phyloP scores from a whole-genome alignment of 2,113 vertebrate genomes.

The Ginglymostoma cirratum region DNA sequence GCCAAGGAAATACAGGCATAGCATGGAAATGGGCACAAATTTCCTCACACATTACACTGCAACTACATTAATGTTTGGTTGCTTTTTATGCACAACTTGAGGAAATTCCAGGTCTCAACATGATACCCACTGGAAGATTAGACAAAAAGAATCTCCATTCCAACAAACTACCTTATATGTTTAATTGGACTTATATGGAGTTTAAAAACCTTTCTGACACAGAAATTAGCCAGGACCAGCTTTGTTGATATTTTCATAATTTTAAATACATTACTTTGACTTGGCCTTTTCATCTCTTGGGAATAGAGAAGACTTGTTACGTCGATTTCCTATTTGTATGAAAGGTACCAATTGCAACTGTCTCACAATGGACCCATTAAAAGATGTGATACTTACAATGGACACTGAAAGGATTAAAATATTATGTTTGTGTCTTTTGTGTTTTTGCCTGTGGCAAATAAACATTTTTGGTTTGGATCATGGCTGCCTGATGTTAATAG shows the following conservation, averaged over 20 bases:
- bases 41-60: not conserved
- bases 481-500: not conserved
- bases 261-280: not conserved
- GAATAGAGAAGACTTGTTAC: not conserved
- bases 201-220: not conserved
- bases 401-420: not conserved
- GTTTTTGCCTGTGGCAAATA: constrained; percentile 8
- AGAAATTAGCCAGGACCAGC: not conserved
- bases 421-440: not conserved
- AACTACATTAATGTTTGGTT: not conserved
- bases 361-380: not conserved
- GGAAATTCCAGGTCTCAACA: not conserved
- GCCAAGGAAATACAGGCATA: not conserved
- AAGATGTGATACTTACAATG: not conserved
- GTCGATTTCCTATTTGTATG: not conserved
- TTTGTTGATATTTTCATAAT: constrained; percentile 5
- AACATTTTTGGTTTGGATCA: not conserved
- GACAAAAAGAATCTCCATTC: not conserved
- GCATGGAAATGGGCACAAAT: not conserved
- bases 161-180: not conserved
- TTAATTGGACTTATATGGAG: not conserved
- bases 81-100: not conserved
- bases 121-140: not conserved
- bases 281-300: not conserved
- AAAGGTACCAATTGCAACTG: not conserved